Percentiles rank a stretch among this genome's conserved stretches.
Evolutionary conservation across 2,797 vertebrate genomes (phyloP).

Genomic region (Sardinella longiceps): DNA sequence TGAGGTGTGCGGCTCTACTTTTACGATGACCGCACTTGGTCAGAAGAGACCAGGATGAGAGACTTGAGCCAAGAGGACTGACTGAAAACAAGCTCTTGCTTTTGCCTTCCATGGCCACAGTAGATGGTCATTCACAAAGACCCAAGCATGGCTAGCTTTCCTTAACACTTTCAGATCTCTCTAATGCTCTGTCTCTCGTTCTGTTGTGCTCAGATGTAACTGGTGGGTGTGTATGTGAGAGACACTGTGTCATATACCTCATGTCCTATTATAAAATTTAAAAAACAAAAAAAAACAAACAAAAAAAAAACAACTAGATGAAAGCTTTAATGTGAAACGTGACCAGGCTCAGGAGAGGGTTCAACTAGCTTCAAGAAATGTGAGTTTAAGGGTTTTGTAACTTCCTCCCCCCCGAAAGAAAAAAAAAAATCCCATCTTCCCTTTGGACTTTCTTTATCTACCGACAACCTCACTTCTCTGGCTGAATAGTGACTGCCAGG

Average conservation of each 20-base stretch:
- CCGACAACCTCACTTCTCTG: constrained; percentile 13
- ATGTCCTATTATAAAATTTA: constrained; percentile 59
- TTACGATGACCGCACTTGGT: not conserved
- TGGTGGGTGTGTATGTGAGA: constrained; percentile 32
- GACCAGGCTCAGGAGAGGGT: constrained; percentile 51
- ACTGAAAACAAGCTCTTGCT: constrained; percentile 26
- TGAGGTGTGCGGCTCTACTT: not conserved
- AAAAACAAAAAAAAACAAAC: constrained; percentile 50
- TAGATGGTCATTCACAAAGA: not conserved
- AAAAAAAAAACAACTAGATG: constrained; percentile 77
- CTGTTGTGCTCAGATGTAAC: not conserved
- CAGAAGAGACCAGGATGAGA: constrained; percentile 1
- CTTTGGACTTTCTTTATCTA: constrained; percentile 17
- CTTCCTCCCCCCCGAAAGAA: not conserved
- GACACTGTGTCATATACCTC: constrained; percentile 69
- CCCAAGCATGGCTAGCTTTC: constrained; percentile 22
- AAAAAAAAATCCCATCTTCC: constrained; percentile 26
- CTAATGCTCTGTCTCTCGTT: not conserved
- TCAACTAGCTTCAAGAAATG: constrained; percentile 40
- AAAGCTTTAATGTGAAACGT: constrained; percentile 68
- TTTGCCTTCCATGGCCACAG: not conserved
- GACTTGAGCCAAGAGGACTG: not conserved
- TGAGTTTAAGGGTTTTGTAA: constrained; percentile 51
- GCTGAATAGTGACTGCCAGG: not conserved
- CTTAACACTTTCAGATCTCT: not conserved